Base-by-base conservation (phyloP, 2,113 vertebrate genomes). In the Tichodroma muraria region DNA sequence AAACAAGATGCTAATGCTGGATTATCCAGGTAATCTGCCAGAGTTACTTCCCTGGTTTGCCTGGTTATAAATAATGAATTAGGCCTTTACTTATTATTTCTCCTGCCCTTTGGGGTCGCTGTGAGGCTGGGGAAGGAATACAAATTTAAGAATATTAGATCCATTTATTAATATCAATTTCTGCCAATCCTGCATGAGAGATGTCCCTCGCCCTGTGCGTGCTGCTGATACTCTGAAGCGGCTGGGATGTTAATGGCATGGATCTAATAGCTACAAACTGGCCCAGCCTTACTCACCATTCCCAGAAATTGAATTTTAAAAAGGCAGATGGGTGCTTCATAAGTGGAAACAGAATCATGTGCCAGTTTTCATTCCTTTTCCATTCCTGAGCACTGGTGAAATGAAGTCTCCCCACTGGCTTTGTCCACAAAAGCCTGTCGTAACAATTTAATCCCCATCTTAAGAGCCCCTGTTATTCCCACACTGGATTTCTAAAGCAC, bases 61-160 rank as follows among this genome's bases (percentile, higher is more conserved):
- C 89, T 85, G 85, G 79, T 93, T 97, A 97, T 97, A 91, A 97
- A 97, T 96, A 97, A 98, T 95, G 95, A 95, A 95, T 91, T 82
- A 95, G 92, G 88, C 91, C 85, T 95, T 90, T 91, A 88, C 97
- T 96, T 96, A 96, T 95, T 96, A 95, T 93, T 95, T 97, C 90
- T 96, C 53, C 86, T 95, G 95, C 85, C 96, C 95, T 97, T 89
- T 96, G 69, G 92, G 94, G 92, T 93, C 72, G 4, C 78, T 40
- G 50, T 2, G 2, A 96, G 93, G 84, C 93, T 91, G 50, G 50
- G 95, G 88, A 92, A 96, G 76, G 96, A 96, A 97, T 97, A 91
- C 95, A 97, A 95, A 97, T 96, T 95, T 89, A 90, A 85, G 81
- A 82, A 90, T 96, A 92, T 77, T 91, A 89, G 81, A 93, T 95